Conservation (phyloP, 2,797 vertebrate species). For the Basileuterus tristriatus region DNA sequence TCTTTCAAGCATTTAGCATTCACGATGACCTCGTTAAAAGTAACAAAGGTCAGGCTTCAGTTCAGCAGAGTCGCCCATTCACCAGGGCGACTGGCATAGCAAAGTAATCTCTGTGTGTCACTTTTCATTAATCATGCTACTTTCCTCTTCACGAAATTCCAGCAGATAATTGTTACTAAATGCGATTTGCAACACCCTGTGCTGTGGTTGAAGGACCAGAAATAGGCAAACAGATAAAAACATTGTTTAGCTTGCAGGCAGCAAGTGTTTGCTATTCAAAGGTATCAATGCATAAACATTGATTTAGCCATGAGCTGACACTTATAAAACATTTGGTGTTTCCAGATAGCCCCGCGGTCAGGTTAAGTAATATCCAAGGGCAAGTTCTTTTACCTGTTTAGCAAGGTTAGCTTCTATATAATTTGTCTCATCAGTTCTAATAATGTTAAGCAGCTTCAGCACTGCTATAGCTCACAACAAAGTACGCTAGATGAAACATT, state of each 20-base stretch:
- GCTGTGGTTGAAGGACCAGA: conserved; percentile 76
- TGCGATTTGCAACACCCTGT: conserved; percentile 78
- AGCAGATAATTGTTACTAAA: conserved; percentile 82
- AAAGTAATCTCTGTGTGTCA: conserved; percentile 80
- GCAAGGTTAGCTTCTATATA: conserved; percentile 70
- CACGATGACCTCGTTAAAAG: conserved; percentile 78
- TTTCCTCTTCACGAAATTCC: conserved; percentile 81
- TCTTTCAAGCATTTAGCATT: conserved; percentile 71
- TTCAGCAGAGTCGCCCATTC: conserved; percentile 64
- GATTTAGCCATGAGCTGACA: conserved; percentile 80
- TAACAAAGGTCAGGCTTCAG: conserved; percentile 77
- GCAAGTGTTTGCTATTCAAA: conserved; percentile 82
- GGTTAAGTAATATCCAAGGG: conserved; percentile 73
- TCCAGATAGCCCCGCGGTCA: conserved; percentile 72
- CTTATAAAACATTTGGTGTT: conserved; percentile 74
- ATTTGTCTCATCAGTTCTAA: conserved; percentile 52
- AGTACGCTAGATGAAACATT: conserved; percentile 27
- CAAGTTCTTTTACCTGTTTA: conserved; percentile 70
- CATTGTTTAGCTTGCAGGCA: conserved; percentile 81
- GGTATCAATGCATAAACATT: conserved; percentile 84
- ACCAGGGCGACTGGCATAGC: conserved; percentile 73
- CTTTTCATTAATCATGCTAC: conserved; percentile 85
- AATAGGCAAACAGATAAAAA: conserved; percentile 81
- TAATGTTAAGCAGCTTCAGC: conserved; percentile 21
- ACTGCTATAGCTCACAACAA: conserved; percentile 47